phyloP scores from a whole-genome alignment of 2,797 vertebrate genomes.

The Yasuhikotakia modesta region DNA sequence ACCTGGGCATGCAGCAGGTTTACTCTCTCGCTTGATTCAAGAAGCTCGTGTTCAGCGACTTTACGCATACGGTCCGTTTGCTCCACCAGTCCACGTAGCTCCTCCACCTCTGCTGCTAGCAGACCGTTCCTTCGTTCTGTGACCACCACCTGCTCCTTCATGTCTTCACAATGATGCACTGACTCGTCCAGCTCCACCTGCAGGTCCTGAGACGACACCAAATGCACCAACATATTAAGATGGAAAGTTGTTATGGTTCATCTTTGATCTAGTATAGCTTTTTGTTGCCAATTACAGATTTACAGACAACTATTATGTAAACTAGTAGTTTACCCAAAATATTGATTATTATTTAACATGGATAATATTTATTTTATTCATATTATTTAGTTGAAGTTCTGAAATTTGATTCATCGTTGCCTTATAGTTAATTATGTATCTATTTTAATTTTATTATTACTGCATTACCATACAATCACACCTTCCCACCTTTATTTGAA shows the following conservation, averaged over 20 bases:
- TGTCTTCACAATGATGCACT: slow-evolving; percentile 78
- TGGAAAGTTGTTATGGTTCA: too few relatives aligned
- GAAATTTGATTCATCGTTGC: too few relatives aligned
- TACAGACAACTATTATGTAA: too few relatives aligned
- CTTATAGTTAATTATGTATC: too few relatives aligned
- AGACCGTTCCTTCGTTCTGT: slow-evolving; percentile 84
- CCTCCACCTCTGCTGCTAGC: slow-evolving; percentile 82
- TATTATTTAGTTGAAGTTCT: too few relatives aligned
- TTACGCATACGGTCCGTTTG: slow-evolving; percentile 83
- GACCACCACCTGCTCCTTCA: slow-evolving; percentile 82
- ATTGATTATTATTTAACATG: too few relatives aligned
- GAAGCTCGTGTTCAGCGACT: slow-evolving; percentile 87
- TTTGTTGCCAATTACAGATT: too few relatives aligned
- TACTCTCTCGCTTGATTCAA: slow-evolving; percentile 83
- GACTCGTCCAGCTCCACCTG: slow-evolving; percentile 86
- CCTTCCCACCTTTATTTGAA: slow-evolving; percentile 81
- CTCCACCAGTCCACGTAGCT: slow-evolving; percentile 80
- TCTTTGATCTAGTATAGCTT: too few relatives aligned
- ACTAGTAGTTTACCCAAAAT: too few relatives aligned
- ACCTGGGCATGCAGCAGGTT: slow-evolving; percentile 88
- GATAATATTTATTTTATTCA: too few relatives aligned
- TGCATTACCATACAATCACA: neutral
- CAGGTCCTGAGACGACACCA: slow-evolving; percentile 72
- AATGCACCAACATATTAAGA: neutral
- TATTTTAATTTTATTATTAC: too few relatives aligned